Evolutionary conservation across 2,113 vertebrate genomes (phyloP), one percentile per base, ranked within the genome.

Genomic region (Nycticryphes semicollaris): DNA sequence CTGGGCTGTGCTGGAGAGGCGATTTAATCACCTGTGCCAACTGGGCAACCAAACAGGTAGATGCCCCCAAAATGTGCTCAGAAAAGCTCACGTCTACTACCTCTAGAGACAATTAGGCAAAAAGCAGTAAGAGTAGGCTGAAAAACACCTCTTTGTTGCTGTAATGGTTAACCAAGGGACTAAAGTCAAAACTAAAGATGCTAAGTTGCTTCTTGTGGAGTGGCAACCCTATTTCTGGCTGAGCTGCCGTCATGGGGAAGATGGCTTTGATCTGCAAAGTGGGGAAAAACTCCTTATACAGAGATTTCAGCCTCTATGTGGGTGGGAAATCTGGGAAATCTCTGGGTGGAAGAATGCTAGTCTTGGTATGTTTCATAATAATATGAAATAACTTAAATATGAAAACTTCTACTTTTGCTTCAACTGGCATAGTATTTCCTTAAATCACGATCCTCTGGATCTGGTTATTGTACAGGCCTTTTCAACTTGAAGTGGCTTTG

Each of bases 301-400:
- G 93, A 87, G 78, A 87, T 87, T 95, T 94, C 28, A 67, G 48
- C 4, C 43, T 84, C 94, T 31, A 37, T 63, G 87, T 96, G 94
- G 94, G 94, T 96, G 95, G 94, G 91, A 97, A 91, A 92, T 90
- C 79, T 90, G 89, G 89, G 95, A 91, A 84, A 72, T 89, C 80
- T 95, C 74, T 10, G 23, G 12, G 66, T 93, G 74, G 84, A 87
- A 87, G 89, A 96, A 93, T 64, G 80, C 70, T 81, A n/a, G 69
- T 25, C 60, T 95, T 91, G 81, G 70, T 93, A 79, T 82, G 73
- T 94, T 91, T 91, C 80, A 84, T 96, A 96, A 91, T 84, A 89
- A 57, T 64, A 79, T 57, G 48, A 92, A 96, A 95, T 94, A 95
- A 83, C 85, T 96, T 90, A 74, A 93, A 89, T 87, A 87, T 48